Evolutionary conservation across 2,113 vertebrate genomes (phyloP), one percentile per base, ranked within the genome.

Genomic region (Labeo catla): DNA sequence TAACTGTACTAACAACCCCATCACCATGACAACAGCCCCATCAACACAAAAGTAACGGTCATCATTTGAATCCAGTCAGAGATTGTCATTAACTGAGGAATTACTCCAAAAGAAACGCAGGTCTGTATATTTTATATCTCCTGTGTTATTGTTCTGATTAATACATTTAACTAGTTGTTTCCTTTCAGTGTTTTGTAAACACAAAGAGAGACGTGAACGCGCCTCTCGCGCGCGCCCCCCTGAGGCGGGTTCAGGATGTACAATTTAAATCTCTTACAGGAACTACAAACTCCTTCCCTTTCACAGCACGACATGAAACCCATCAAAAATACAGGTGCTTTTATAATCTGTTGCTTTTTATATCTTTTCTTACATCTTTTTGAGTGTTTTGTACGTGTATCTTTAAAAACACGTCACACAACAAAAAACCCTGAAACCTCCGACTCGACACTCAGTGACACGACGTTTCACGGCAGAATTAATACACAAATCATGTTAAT

Each of bases 1-100:
- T 39, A 7, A 34, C 12, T 5, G 23, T 4, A 6, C 11, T 50
- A 36, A 77, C 2, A n/a, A 23, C 8, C 10, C 19, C 54, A 15
- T 80, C 74, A 54, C 74, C 74, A 77, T 77, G 74, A 54, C 74
- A 54, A 77, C 74, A 54, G 13, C 49, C 13, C 28, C 13, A 39
- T n/a, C 34, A 59, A 78, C 76, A 78, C 52, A 39, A 1, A 39
- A 34, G 0, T 8, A 73, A 68, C 65, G 0, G 11, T 15, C 66
- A 39, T 19, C 70, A 19, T 1, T 13, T 19, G 8, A 47, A 47
- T 73, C 11, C 43, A n/a, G 68, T 43, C 68, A 73, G 39, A 11
- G 6, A 3, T 2, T 21, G n/a, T n/a, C 6, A n/a, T n/a, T 45
- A 10, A 1, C 10, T 7, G 4, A n/a, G 39, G 36, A 43, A 21